Base-by-base conservation (phyloP, 2,113 vertebrate genomes). In the Cranoglanis bouderius region DNA sequence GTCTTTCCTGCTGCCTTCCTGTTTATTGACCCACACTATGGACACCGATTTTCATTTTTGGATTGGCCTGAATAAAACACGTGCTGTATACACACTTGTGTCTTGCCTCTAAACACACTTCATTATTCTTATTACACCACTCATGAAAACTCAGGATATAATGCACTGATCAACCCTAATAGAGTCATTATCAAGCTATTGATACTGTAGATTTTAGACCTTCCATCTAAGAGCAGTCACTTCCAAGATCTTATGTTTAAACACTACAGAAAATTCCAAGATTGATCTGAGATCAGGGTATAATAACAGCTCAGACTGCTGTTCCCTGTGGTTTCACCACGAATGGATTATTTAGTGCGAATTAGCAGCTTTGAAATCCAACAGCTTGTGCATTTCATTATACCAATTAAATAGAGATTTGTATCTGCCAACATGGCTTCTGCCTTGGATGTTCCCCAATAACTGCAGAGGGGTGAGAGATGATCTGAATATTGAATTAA, bases 361-460 rank as follows among this genome's bases (percentile, higher is more conserved):
- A 87, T 91, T 88, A 84, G 83, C 75, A 88, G 91, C 92, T 93
- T 91, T 93, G 93, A 95, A 94, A 93, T 88, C 85, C 82, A 90
- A 88, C 91, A 92, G 91, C 93, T 93, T 93, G 93, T 91, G 89
- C 91, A 92, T 94, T 95, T 95, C 93, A 94, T 94, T 93, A 94
- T 83, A 88, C 90, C 84, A 91, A 85, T 75, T 91, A 40, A 87
- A 91, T 84, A 86, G 90, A 91, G 91, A 89, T 89, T 85, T 81
- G 63, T 85, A 77, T 85, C 61, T 49, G 86, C 85, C 63, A 82
- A 61, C 77, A 53, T 82, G 86, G 82, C 59, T 24, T 65, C 59
- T 80, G 63, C 51, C 26, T 59, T 74, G 38, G 81, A 72, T 57
- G 49, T 67, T 85, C 38, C 63, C 35, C 63, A 63, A 38, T 40